These are phyloP conservation scores for Syncerus caffer DNA, from an alignment of 2,797 vertebrate species.

Conservation along the genomic window DNA sequence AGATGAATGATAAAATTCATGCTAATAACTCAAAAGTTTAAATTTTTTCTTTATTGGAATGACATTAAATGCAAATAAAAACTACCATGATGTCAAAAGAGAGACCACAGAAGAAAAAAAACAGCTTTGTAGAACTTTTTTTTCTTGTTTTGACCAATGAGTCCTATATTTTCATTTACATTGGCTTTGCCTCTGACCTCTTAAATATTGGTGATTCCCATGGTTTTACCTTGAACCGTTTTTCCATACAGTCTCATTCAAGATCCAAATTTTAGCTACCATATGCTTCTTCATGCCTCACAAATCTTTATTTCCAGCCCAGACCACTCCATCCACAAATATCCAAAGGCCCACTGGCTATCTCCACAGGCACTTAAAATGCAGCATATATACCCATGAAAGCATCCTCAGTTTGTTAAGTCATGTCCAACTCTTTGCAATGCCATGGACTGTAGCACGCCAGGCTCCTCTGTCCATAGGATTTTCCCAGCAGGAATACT, in stretches of 20 bases:
- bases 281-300: neutral
- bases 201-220: neutral
- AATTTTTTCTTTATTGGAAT: constrained; percentile 19
- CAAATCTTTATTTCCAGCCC: neutral
- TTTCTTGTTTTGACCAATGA: neutral
- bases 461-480: neutral
- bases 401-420: neutral
- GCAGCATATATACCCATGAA: neutral
- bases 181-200: neutral
- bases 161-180: neutral
- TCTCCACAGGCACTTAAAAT: neutral
- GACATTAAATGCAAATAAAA: neutral
- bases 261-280: neutral
- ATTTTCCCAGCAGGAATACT: neutral
- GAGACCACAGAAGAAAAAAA: neutral
- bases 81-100: neutral
- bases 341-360: neutral
- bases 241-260: neutral
- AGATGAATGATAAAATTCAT: neutral
- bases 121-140: neutral
- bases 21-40: constrained; percentile 14
- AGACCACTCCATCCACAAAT: neutral
- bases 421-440: neutral
- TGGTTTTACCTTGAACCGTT: neutral
- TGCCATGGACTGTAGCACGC: neutral